phyloP scores from a whole-genome alignment of 2,888 invertebrate species.

The Merodon equestris region DNA sequence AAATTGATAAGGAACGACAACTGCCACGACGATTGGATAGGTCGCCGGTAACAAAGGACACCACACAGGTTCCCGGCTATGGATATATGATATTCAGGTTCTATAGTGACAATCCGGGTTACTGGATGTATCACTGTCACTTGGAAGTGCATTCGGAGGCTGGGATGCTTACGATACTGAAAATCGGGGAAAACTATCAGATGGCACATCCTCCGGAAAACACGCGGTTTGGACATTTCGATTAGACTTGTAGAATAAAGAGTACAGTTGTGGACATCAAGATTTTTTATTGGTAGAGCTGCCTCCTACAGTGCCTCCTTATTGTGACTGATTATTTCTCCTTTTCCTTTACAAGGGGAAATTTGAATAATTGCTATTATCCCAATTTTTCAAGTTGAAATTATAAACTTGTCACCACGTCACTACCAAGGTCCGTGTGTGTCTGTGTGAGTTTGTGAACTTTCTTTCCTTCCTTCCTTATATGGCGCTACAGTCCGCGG shows the following conservation, averaged over 20 bases:
- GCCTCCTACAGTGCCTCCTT: too few relatives aligned
- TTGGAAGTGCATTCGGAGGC: slow-evolving; percentile 75
- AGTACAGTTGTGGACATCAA: background rate
- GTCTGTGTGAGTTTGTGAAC: too few relatives aligned
- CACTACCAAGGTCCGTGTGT: too few relatives aligned
- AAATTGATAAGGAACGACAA: slow-evolving; percentile 73
- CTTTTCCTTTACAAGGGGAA: too few relatives aligned
- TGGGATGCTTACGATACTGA: slow-evolving; percentile 75
- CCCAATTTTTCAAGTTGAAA: too few relatives aligned
- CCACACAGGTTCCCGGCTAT: slow-evolving; percentile 75
- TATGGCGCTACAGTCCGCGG: too few relatives aligned
- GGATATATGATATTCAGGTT: slow-evolving; percentile 76
- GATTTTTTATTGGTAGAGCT: too few relatives aligned
- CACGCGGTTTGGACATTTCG: slow-evolving; percentile 69
- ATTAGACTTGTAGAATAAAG: background rate
- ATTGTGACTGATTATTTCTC: too few relatives aligned
- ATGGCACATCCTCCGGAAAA: slow-evolving; percentile 77
- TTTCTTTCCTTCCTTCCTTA: too few relatives aligned
- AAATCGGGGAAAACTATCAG: slow-evolving; percentile 74
- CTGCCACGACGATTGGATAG: slow-evolving; percentile 72
- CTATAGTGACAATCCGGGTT: slow-evolving; percentile 74
- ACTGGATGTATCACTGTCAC: slow-evolving; percentile 76
- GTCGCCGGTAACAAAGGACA: slow-evolving; percentile 74
- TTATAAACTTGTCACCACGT: too few relatives aligned
- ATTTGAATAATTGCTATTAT: too few relatives aligned